phyloP scores from a whole-genome alignment of 2,888 invertebrate genomes.

The Callimorpha dominula region DNA sequence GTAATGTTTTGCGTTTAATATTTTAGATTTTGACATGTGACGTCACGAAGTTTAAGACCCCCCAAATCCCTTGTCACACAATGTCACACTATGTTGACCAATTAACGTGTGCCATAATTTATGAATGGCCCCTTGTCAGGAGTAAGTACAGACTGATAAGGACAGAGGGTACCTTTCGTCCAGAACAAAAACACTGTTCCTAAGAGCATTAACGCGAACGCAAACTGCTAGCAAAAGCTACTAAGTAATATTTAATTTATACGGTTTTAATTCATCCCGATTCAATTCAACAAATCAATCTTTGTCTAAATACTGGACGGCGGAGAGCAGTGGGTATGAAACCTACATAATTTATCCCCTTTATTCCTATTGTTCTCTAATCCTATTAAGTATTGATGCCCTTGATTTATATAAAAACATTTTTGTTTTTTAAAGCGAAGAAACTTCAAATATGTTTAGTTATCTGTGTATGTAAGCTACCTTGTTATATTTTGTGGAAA shows the following conservation, averaged over 20 bases:
- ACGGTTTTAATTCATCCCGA: not conserved
- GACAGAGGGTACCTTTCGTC: too few relatives aligned
- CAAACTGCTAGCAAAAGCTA: not conserved
- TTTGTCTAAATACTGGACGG: conserved; percentile 26
- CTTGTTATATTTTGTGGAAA: not conserved
- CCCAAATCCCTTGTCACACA: too few relatives aligned
- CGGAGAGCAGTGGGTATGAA: conserved; percentile 22
- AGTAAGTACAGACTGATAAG: too few relatives aligned
- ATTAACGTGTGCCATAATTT: too few relatives aligned
- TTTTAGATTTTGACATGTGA: too few relatives aligned
- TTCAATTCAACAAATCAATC: conserved; percentile 29
- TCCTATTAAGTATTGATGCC: conserved; percentile 31
- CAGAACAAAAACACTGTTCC: not conserved
- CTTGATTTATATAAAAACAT: conserved; percentile 28
- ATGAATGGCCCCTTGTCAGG: too few relatives aligned
- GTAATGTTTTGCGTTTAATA: too few relatives aligned
- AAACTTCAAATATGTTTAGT: not conserved
- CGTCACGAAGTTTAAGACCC: too few relatives aligned
- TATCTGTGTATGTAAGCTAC: not conserved
- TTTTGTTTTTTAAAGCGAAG: not conserved
- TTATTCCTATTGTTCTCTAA: conserved; percentile 42
- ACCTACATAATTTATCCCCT: conserved; percentile 38
- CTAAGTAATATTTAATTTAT: not conserved
- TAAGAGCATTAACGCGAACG: not conserved
- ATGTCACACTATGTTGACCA: too few relatives aligned